A percentile compares a stretch with the other conserved stretches of the same genome.
phyloP scores from a whole-genome alignment of 2,797 vertebrate genomes.

The Peromyscus nudipes region DNA sequence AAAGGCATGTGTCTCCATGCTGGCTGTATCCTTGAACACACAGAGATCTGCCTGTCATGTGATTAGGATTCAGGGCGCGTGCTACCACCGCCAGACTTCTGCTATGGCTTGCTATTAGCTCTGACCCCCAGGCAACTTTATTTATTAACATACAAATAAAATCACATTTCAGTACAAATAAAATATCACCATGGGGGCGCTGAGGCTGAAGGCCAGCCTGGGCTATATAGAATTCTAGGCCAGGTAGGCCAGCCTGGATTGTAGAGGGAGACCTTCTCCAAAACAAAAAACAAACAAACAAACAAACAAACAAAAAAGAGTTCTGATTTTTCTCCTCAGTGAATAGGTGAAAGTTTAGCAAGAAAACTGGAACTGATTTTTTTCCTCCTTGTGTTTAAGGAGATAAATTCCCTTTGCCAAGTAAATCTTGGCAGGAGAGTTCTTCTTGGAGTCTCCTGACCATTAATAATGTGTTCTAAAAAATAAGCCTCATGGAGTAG shows the following conservation, averaged over 20 bases:
- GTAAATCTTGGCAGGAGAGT: slow-evolving; percentile 76
- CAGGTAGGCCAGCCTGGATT: neutral
- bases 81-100: too few relatives aligned
- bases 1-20: too few relatives aligned
- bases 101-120: too few relatives aligned
- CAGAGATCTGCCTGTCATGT: too few relatives aligned
- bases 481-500: slow-evolving; percentile 15
- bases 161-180: too few relatives aligned
- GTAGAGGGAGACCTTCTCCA: neutral
- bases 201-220: neutral
- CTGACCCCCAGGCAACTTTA: too few relatives aligned
- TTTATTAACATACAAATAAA: too few relatives aligned
- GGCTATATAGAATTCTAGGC: neutral
- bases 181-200: neutral
- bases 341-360: slow-evolving; percentile 58
- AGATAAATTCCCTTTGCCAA: slow-evolving; percentile 75
- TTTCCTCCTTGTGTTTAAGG: slow-evolving; percentile 60
- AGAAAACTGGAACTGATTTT: slow-evolving; percentile 65
- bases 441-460: slow-evolving; percentile 71
- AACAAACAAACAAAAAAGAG: neutral
- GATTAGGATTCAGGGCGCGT: too few relatives aligned
- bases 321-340: slow-evolving; percentile 14
- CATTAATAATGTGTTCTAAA: slow-evolving; percentile 69
- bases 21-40: too few relatives aligned
- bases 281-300: neutral